Evolutionary conservation across 2,888 invertebrate genomes (phyloP).

Genomic region (Polietes domitor): DNA sequence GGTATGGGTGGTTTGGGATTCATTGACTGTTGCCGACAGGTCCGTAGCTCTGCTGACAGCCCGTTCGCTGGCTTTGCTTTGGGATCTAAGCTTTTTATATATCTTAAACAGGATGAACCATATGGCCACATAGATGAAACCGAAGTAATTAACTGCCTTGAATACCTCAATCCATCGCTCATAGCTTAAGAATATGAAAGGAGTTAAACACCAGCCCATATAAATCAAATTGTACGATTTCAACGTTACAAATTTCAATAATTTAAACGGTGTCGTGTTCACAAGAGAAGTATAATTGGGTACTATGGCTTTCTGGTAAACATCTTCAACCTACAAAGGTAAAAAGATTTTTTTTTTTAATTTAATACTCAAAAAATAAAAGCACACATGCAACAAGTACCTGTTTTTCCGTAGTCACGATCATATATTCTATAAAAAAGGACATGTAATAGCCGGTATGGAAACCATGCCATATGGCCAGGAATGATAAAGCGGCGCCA

Average conservation of each 20-base stretch:
- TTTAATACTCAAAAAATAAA: neutral
- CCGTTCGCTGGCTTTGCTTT: conserved; percentile 24
- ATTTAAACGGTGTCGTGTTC: conserved; percentile 73
- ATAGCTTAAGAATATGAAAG: conserved; percentile 88
- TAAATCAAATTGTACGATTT: conserved; percentile 89
- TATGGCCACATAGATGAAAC: conserved; percentile 85
- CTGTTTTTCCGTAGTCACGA: conserved; percentile 92
- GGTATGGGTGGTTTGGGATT: conserved; percentile 57
- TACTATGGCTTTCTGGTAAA: conserved; percentile 72
- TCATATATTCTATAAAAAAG: conserved; percentile 94
- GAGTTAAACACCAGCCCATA: conserved; percentile 91
- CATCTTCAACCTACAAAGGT: conserved; percentile 70
- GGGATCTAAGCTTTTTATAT: conserved; percentile 56
- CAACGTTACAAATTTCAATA: conserved; percentile 83
- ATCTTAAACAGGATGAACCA: conserved; percentile 81
- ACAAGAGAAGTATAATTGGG: conserved; percentile 72
- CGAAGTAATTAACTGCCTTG: conserved; percentile 85
- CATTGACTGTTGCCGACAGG: conserved; percentile 60
- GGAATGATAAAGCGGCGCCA: conserved; percentile 89
- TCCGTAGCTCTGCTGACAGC: conserved; percentile 61
- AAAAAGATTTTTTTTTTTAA: no score
- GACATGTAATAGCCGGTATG: conserved; percentile 96
- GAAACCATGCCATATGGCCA: conserved; percentile 98
- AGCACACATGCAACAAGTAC: conserved; percentile 80
- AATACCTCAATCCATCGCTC: conserved; percentile 86